Conservation (phyloP, 2,113 vertebrate genomes). For the Nibea albiflora region DNA sequence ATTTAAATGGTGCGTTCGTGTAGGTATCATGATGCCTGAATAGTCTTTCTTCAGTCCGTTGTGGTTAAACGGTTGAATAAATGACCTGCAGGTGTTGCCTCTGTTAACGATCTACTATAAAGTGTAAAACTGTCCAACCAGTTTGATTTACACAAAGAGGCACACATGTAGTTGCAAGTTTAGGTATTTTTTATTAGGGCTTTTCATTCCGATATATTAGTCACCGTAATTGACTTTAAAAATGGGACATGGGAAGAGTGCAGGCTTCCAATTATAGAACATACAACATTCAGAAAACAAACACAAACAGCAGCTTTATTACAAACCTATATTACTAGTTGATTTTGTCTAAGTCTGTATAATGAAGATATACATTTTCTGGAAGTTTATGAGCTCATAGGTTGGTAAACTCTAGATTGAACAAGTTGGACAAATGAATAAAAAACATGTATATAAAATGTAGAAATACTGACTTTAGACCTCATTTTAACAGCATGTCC, state of each 20-base stretch:
- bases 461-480: background rate
- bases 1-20: background rate
- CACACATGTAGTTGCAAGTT: background rate
- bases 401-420: background rate
- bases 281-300: background rate
- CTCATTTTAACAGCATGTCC: background rate
- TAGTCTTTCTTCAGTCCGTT: background rate
- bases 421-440: background rate
- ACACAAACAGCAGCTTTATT: background rate
- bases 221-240: background rate
- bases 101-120: background rate
- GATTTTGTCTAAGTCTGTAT: background rate
- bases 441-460: slow-evolving; percentile 1
- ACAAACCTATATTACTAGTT: background rate
- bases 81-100: background rate
- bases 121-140: background rate
- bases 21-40: no score
- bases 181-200: background rate
- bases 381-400: background rate
- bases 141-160: background rate
- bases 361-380: background rate
- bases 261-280: background rate
- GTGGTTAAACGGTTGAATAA: background rate
- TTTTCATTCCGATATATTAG: no score
- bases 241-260: background rate